phyloP scores from a whole-genome alignment of 2,888 invertebrate genomes.

The Erebia epiphron region DNA sequence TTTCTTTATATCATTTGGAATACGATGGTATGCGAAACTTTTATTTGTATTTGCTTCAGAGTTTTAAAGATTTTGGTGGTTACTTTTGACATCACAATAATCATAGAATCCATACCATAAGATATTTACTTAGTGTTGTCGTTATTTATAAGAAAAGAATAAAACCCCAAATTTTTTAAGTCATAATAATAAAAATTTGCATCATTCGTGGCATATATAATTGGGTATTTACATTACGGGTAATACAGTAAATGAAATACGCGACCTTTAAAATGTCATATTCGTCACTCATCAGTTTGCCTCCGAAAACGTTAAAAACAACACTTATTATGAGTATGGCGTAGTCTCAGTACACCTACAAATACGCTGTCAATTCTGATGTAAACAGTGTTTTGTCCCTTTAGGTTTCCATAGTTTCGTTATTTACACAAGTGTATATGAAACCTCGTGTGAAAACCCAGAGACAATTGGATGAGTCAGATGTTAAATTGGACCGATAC shows the following conservation, averaged over 20 bases:
- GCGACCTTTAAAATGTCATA: conserved; percentile 29
- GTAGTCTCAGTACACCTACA: conserved; percentile 52
- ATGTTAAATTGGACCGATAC: conserved; percentile 49
- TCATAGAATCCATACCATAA: background rate
- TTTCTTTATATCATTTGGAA: conserved; percentile 10
- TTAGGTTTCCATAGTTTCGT: conserved; percentile 54
- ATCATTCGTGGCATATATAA: conserved; percentile 24
- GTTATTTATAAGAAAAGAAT: background rate
- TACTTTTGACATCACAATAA: background rate
- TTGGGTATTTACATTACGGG: background rate
- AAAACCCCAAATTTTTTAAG: background rate
- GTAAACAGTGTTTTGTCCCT: conserved; percentile 55
- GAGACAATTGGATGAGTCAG: conserved; percentile 58
- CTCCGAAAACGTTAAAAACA: conserved; percentile 51
- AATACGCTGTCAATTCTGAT: conserved; percentile 57
- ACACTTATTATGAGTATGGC: conserved; percentile 58
- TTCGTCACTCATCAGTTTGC: conserved; percentile 43
- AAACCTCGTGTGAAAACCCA: conserved; percentile 61
- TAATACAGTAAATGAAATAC: conserved; percentile 14
- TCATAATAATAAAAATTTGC: conserved; percentile 1
- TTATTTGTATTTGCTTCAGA: conserved; percentile 10
- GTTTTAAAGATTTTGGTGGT: background rate
- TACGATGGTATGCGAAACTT: conserved; percentile 13
- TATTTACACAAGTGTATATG: conserved; percentile 74
- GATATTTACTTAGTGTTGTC: background rate